Percentiles rank a stretch among this genome's conserved stretches.
phyloP scores from a whole-genome alignment of 1,140 invertebrate genomes.

The Sesamia nonagrioides region DNA sequence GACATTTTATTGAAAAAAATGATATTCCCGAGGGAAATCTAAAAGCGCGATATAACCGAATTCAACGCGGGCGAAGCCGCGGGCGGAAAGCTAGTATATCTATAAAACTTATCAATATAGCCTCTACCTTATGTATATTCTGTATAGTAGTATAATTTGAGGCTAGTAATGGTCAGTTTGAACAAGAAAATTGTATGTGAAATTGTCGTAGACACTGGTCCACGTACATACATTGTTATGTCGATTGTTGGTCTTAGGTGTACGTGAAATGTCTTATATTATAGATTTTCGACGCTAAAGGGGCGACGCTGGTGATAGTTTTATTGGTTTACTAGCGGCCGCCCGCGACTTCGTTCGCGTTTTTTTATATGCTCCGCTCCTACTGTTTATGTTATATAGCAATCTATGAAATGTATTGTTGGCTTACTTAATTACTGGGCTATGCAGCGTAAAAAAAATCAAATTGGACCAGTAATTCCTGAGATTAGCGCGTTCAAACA shows the following conservation, averaged over 20 bases:
- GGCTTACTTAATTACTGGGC: too few relatives aligned
- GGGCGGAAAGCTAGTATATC: too few relatives aligned
- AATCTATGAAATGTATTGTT: too few relatives aligned
- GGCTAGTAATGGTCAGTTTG: conserved; percentile 65
- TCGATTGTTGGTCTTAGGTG: conserved; percentile 40
- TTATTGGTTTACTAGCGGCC: neutral
- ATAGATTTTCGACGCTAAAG: neutral
- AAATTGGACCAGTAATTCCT: too few relatives aligned
- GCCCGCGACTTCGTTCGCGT: neutral
- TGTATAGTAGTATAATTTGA: conserved; percentile 31
- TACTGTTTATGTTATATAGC: too few relatives aligned
- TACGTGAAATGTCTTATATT: conserved; percentile 35
- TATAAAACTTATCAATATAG: neutral
- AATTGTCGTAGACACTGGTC: conserved; percentile 55
- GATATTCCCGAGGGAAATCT: too few relatives aligned
- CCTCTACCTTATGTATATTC: conserved; percentile 28
- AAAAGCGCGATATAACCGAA: too few relatives aligned
- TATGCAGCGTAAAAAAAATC: too few relatives aligned
- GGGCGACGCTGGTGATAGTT: neutral
- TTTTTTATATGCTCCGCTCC: too few relatives aligned
- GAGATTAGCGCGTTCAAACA: too few relatives aligned
- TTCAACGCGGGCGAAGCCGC: too few relatives aligned
- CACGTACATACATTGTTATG: conserved; percentile 25
- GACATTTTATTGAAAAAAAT: too few relatives aligned
- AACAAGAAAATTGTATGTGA: conserved; percentile 70